Evolutionary conservation across 2,888 invertebrate species (phyloP), one percentile per base, ranked within the genome.

Genomic region (Gandaritis pyraliata): DNA sequence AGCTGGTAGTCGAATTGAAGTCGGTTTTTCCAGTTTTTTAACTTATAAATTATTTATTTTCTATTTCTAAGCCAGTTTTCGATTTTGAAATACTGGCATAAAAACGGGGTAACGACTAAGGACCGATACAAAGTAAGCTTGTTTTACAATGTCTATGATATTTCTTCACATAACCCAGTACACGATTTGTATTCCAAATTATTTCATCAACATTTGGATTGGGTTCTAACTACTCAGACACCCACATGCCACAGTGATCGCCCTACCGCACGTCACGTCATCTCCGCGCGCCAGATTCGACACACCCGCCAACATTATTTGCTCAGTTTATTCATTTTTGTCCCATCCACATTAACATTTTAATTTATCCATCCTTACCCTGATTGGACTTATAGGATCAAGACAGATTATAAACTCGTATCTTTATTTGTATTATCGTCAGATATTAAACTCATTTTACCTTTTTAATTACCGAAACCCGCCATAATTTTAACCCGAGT

Each of bases 241-340:
- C 33, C 53, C 18, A n/a, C n/a, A n/a, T n/a, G n/a, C n/a, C n/a
- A 33, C 18, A 11, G 5, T 11, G 15, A 8, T 12, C 10, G 23
- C 45, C 50, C 39, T 33, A 41, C 51, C 39, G 46, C 45, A 18
- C 61, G 50, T 36, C 46, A n/a, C 49, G 72, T 72, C 74, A 61
- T 66, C 71, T 60, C 65, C 57, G 72, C 77, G 70, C 77, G 70
- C 77, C 80, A 66, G 68, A 81, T 82, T 82, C 75, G 81, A 77
- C 75, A 71, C 81, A 76, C 73, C 60, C 63, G 68, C 69, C 69
- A 62, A 70, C 66, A 57, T 68, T 80, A 75, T 82, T 81, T 78
- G 75, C 72, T 73, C 75, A 80, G 78, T 77, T 77, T 76, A 71
- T 74, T 71, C 68, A 53, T 53, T 45, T 33, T 43, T 45, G 45